A percentile compares a stretch with the other conserved stretches of the same genome.
Conservation (phyloP, 1,140 invertebrate species). For the Nasonia longicornis region DNA sequence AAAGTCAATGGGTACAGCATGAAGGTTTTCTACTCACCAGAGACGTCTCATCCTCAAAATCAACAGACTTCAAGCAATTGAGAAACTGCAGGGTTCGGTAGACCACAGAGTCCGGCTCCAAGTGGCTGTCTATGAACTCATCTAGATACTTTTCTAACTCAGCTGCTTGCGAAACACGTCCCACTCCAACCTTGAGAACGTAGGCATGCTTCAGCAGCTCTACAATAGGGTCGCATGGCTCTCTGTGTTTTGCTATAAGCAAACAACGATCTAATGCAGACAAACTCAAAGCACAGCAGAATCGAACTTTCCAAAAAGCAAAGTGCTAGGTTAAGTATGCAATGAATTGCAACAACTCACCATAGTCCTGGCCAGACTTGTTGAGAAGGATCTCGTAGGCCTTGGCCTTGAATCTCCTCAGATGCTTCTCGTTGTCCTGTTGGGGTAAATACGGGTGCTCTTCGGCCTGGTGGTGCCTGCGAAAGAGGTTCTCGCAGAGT, state of each 20-base stretch:
- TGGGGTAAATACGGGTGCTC: constrained; percentile 44
- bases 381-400: constrained; percentile 64
- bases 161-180: constrained; percentile 50
- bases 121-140: constrained; percentile 45
- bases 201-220: constrained; percentile 62
- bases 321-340: neutral
- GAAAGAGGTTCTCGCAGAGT: constrained; percentile 51
- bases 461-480: constrained; percentile 45
- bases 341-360: neutral
- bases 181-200: constrained; percentile 53
- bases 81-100: constrained; percentile 56
- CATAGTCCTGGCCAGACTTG: constrained; percentile 47
- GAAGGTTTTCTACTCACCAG: constrained; percentile 45
- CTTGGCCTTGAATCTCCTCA: constrained; percentile 54
- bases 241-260: constrained; percentile 25
- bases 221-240: constrained; percentile 57
- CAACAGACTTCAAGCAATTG: constrained; percentile 55
- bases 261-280: neutral
- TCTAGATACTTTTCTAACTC: constrained; percentile 57
- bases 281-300: neutral
- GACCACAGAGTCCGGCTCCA: constrained; percentile 43
- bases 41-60: constrained; percentile 47
- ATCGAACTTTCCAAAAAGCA: neutral
- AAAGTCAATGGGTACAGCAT: neutral
- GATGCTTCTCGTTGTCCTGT: constrained; percentile 43